These are phyloP conservation scores for Platycheirus albimanus DNA, from an alignment of 2,888 invertebrate genomes.

Conservation along the genomic window DNA sequence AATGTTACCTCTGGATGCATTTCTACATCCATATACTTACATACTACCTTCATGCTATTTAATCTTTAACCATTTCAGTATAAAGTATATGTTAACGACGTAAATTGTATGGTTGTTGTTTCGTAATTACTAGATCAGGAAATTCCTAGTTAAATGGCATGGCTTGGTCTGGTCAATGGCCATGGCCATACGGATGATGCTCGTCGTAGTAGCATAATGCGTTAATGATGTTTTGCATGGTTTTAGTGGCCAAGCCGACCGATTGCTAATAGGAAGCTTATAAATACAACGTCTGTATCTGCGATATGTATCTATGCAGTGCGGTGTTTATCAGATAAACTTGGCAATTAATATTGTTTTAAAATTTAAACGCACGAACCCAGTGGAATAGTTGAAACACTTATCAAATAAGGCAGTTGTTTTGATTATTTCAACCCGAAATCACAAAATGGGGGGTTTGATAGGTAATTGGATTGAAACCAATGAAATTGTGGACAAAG, in stretches of 20 bases:
- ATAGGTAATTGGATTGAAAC: too few relatives aligned
- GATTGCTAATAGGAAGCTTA: neutral
- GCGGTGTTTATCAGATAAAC: too few relatives aligned
- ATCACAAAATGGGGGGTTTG: too few relatives aligned
- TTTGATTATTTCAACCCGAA: too few relatives aligned
- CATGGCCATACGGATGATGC: conserved; percentile 29
- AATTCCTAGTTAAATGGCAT: conserved; percentile 51
- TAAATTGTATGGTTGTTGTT: conserved; percentile 60
- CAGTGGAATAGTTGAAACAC: too few relatives aligned
- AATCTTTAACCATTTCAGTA: neutral
- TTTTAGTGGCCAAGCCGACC: conserved; percentile 27
- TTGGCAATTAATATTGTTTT: too few relatives aligned
- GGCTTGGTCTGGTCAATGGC: too few relatives aligned
- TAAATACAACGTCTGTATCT: too few relatives aligned
- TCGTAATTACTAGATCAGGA: conserved; percentile 62
- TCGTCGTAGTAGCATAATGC: conserved; percentile 46
- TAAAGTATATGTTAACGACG: conserved; percentile 1
- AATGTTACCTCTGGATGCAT: neutral
- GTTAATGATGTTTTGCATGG: conserved; percentile 63
- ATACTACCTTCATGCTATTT: conserved; percentile 21
- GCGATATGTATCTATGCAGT: too few relatives aligned
- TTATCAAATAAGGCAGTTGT: too few relatives aligned
- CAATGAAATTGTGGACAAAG: too few relatives aligned
- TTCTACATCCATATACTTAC: neutral
- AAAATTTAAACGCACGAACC: too few relatives aligned